Base-by-base conservation (phyloP, 2,797 vertebrate genomes). In the Lagodon rhomboides region DNA sequence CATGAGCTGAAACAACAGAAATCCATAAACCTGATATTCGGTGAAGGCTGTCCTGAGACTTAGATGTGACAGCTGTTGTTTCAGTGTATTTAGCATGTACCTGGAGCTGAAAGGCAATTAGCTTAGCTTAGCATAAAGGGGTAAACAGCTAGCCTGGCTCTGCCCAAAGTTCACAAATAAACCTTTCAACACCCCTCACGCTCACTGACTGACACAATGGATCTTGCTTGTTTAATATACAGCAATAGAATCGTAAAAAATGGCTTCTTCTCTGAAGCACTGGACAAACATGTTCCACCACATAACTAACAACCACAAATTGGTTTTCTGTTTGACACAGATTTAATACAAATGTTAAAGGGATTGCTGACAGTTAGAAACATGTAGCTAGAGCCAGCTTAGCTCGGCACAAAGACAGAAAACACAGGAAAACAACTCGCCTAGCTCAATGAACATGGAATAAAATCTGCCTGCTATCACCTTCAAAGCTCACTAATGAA, bases 301-400 rank as follows among this genome's bases (percentile, higher is more conserved):
- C 34, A 34, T 34, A 34, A 34, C 13, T 46, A 16, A 46, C n/a
- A 47, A 47, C 16, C 46, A 17, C 46, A 47, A 47, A 16, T 47
- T 18, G 17, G 13, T 46, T 46, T 46, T 2, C 44, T 16, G 13
- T 47, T 22, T 22, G 0, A 6, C 1, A 46, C 58, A 58, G 1
- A 16, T 16, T 53, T 47, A 15, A 70, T 60, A 47, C 41, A 23
- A 50, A 67, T 67, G 15, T 69, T 68, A 25, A 58, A 47, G 23
- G 54, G 20, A 69, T 30, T 8, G 13, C 15, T 46, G 44, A 46
- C 13, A 46, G 3, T 44, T 13, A 43, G 12, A 15, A 44, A 44
- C 12, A 44, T 44, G 43, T 15, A 44, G 43, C 43, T 15, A 13
- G 13, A 46, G 44, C 1, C 44, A 16, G 44, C 13, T 13, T 60